phyloP scores from a whole-genome alignment of 2,888 invertebrate species.

The Acrobeloides nanus region DNA sequence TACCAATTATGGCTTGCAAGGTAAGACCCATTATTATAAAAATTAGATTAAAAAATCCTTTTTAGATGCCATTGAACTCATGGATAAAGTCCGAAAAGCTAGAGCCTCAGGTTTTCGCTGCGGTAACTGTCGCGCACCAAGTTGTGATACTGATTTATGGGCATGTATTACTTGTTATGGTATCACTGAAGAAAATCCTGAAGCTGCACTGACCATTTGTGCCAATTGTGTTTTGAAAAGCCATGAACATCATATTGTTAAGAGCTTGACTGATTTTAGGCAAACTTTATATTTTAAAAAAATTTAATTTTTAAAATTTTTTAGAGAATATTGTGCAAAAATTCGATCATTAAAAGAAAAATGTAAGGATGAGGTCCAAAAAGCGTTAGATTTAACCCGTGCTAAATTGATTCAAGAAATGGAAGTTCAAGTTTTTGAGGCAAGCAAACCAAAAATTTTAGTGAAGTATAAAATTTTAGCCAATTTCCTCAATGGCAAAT shows the following conservation, averaged over 20 bases:
- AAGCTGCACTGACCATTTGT: background rate
- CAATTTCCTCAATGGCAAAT: no score
- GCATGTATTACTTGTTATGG: slow-evolving; percentile 14
- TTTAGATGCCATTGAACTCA: slow-evolving; percentile 20
- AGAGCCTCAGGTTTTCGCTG: slow-evolving; percentile 12
- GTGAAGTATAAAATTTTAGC: no score
- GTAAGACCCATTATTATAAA: slow-evolving; percentile 6
- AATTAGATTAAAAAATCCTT: background rate
- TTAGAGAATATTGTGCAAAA: no score
- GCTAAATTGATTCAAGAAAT: no score
- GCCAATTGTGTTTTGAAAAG: background rate
- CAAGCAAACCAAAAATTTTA: no score
- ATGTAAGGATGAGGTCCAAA: no score
- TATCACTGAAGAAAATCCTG: background rate
- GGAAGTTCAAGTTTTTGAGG: no score
- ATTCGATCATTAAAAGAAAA: no score
- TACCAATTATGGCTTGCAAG: slow-evolving; percentile 23
- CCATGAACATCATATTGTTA: background rate
- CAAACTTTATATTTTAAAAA: no score
- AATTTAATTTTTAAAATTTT: no score
- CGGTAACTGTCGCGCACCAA: slow-evolving; percentile 6
- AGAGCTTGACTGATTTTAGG: no score
- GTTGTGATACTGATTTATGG: slow-evolving; percentile 10
- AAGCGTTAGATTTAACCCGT: no score
- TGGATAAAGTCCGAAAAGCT: slow-evolving; percentile 13